phyloP scores from a whole-genome alignment of 1,140 invertebrate species.

The Oedothorax gibbosus region DNA sequence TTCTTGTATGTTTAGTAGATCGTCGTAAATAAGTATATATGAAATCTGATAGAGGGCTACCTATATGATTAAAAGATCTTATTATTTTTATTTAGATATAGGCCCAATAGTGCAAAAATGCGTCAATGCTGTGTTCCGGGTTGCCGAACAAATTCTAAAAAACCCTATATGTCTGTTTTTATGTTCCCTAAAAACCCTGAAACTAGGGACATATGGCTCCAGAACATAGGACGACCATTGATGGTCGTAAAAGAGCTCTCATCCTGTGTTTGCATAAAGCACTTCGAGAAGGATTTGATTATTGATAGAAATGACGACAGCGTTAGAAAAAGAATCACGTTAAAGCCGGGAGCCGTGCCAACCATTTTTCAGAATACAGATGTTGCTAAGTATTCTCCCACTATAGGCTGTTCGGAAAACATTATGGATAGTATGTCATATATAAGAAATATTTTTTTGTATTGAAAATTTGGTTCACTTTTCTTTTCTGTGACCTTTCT shows the following conservation, averaged over 20 bases:
- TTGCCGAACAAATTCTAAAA: slow-evolving; percentile 15
- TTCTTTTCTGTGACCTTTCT: background rate
- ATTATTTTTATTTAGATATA: background rate
- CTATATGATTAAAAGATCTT: background rate
- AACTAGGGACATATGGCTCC: slow-evolving; percentile 23
- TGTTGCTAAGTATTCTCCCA: background rate
- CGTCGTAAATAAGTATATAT: too few species aligned
- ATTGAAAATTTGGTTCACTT: background rate
- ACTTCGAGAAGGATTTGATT: slow-evolving; percentile 29
- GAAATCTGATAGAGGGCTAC: too few species aligned
- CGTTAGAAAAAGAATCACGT: slow-evolving; percentile 8
- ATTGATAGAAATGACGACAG: slow-evolving; percentile 5
- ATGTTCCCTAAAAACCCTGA: slow-evolving; percentile 31
- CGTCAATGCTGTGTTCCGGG: slow-evolving; percentile 28
- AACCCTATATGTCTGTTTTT: slow-evolving; percentile 41
- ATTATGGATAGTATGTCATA: slow-evolving; percentile 13
- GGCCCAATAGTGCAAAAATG: slow-evolving; percentile 15
- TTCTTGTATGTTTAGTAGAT: too few species aligned
- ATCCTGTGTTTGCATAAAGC: slow-evolving; percentile 35
- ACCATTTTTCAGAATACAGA: background rate
- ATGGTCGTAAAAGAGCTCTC: slow-evolving; percentile 12
- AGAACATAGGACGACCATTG: slow-evolving; percentile 10
- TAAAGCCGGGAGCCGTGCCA: slow-evolving; percentile 34
- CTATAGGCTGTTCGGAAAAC: background rate
- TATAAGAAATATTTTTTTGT: background rate